Evolutionary conservation across 2,888 invertebrate species (phyloP), one percentile per base, ranked within the genome.

Genomic region (Teleiodes luculella): DNA sequence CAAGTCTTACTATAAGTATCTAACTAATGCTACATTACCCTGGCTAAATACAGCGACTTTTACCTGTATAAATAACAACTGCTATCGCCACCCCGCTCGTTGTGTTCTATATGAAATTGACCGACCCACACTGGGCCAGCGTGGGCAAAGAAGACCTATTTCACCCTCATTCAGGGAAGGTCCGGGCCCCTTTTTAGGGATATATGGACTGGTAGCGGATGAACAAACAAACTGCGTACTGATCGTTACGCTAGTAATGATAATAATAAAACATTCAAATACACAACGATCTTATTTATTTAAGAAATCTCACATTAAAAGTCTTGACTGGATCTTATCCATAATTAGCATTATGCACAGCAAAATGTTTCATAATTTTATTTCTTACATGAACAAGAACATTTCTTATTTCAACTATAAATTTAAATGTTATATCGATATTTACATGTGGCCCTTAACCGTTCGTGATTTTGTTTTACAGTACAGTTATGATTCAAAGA

Each of bases 241-340:
- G n/a, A 4, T 24, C 24, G 24, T 24, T 24, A 24, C 24, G 6
- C 3, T 24, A 24, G 3, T 39, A 39, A 8, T n/a, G 3, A 14
- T 5, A n/a, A 3, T 20, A 79, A 78, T 74, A 60, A 81, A 80
- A 78, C 66, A 58, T 59, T 52, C 28, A 53, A 13, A 46, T 83
- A 83, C 85, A 87, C 87, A 87, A 86, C 86, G 80, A 85, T 81
- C 69, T 78, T 68, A 67, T 76, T 80, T 84, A 82, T 80, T 80
- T 79, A 81, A 77, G 85, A 86, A 86, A 82, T 83, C 78, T 83
- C 83, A 87, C 86, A 86, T 79, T 86, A 83, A 85, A 84, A 84
- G 83, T 86, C 78, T 83, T 83, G 76, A 83, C 69, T 86, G 88
- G 88, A 87, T 88, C 85, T 86, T 86, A 88, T 88, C 88, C 88